These are phyloP conservation scores for Acanthaster planci DNA, from an alignment of 35 echinoderm and acorn worm genomes.

Conservation along the genomic window DNA sequence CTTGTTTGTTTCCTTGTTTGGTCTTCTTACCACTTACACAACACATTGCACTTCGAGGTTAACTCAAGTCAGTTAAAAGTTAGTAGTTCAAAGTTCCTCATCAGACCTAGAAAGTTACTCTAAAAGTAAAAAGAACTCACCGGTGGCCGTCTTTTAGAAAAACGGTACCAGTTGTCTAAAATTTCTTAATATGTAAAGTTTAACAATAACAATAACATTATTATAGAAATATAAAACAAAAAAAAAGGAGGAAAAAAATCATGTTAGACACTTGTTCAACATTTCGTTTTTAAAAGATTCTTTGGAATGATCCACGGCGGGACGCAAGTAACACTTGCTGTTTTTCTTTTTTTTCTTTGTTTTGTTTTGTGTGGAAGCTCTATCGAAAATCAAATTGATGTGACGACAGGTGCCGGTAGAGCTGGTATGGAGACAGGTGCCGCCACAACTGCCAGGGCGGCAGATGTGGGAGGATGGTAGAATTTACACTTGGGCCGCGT, in stretches of 20 bases:
- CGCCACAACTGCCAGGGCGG: slow-evolving; percentile 66
- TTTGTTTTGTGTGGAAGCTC: slow-evolving; percentile 13
- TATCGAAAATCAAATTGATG: slow-evolving; percentile 36
- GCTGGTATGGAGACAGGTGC: slow-evolving; percentile 61
- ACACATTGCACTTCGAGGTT: slow-evolving; percentile 46
- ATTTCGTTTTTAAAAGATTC: slow-evolving; percentile 12
- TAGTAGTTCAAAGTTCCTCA: slow-evolving; percentile 29
- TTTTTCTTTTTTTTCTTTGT: not conserved
- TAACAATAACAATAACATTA: not conserved
- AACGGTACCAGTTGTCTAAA: slow-evolving; percentile 8
- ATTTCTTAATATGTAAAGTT: slow-evolving; percentile 1
- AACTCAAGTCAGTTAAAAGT: slow-evolving; percentile 32
- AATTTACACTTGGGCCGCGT: slow-evolving; percentile 97
- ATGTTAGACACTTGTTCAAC: slow-evolving; percentile 33
- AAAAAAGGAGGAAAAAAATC: not conserved
- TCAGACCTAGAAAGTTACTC: slow-evolving; percentile 29
- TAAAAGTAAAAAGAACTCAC: slow-evolving; percentile 25
- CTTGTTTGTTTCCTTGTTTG: slow-evolving; percentile 26
- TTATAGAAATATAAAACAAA: not conserved
- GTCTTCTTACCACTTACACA: slow-evolving; percentile 49
- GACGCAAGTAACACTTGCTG: slow-evolving; percentile 23
- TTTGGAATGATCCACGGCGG: slow-evolving; percentile 44
- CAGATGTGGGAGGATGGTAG: slow-evolving; percentile 86
- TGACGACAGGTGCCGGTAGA: slow-evolving; percentile 69
- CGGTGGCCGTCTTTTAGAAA: slow-evolving; percentile 13